Evolutionary conservation across 2,797 vertebrate species (phyloP).

Genomic region (Myotis daubentonii): DNA sequence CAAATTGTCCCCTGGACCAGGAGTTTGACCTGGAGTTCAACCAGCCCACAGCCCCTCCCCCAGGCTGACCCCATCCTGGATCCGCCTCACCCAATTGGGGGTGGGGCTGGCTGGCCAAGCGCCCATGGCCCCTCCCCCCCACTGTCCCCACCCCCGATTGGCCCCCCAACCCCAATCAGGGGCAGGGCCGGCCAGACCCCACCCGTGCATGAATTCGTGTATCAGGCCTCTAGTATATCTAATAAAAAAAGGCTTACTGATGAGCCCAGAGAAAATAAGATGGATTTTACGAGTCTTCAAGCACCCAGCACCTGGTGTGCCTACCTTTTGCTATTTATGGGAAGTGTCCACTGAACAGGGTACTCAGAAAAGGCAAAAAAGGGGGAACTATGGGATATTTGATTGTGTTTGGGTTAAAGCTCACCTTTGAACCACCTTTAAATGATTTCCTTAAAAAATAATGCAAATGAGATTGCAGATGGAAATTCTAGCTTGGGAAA

Average conservation of each 20-base stretch:
- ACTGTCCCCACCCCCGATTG: fast-evolving
- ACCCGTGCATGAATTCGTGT: too few species aligned
- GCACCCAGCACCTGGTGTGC: background rate
- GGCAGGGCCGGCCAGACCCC: too few species aligned
- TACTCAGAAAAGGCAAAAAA: background rate
- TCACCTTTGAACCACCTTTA: background rate
- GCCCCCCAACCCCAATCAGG: too few species aligned
- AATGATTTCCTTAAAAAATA: background rate
- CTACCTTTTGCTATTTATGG: background rate
- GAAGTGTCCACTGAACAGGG: background rate
- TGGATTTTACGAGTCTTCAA: background rate
- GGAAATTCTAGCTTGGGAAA: background rate
- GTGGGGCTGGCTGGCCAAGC: too few species aligned
- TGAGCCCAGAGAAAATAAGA: background rate
- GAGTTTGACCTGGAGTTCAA: too few species aligned
- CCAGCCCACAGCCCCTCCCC: too few species aligned
- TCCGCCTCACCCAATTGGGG: too few species aligned
- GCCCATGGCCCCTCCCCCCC: too few species aligned
- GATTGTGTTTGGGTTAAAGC: background rate
- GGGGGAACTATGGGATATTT: background rate
- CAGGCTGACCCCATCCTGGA: too few species aligned
- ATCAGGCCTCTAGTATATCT: too few species aligned
- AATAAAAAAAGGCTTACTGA: too few species aligned
- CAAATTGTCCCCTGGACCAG: too few species aligned
- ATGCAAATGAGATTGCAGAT: background rate